Evolutionary conservation across 2,888 invertebrate species (phyloP), one percentile per base, ranked within the genome.

Genomic region (Drosophila meridiana): DNA sequence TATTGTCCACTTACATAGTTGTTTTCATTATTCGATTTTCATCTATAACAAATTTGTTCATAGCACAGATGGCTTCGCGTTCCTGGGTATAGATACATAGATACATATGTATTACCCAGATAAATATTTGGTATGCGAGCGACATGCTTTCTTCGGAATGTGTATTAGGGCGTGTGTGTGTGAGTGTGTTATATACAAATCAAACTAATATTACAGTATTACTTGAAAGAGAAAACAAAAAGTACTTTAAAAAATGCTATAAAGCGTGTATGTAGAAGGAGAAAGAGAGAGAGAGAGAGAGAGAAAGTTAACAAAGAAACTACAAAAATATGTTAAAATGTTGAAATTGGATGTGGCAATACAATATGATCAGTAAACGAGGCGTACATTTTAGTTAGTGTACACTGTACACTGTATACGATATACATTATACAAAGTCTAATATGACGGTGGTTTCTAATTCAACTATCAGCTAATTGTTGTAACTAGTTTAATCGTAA

Each of bases 401-500:
- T 62, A 71, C 50, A 57, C 69, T 68, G 68, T 68, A 69, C 45
- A 32, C 13, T 40, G 55, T 55, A 38, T 40, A 40, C 55, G 14
- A 55, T 28, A 65, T 87, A 84, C 69, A 73, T 75, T 72, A 76
- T 86, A 83, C 77, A 85, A 81, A 85, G 85, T 89, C 89, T 89
- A 89, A 85, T 69, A 87, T 89, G 89, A 87, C 87, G 87, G 87
- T 87, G 87, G 87, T 87, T 89, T 87, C 87, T 87, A 89, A 87
- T 69, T 87, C 83, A 79, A 81, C 88, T 87, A 85, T 83, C 13
- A 69, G 67, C 89, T 87, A 89, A 76, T 74, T 82, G 59, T 69
- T 63, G 30, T 86, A 74, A 59, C 50, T 45, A 59, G 58, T 30
- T 26, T 53, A 62, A 32, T 70, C 11, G 7, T 43, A 20, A 57